These are phyloP conservation scores for Drosophila monieri DNA, from an alignment of 2,888 invertebrate species.

Conservation along the genomic window DNA sequence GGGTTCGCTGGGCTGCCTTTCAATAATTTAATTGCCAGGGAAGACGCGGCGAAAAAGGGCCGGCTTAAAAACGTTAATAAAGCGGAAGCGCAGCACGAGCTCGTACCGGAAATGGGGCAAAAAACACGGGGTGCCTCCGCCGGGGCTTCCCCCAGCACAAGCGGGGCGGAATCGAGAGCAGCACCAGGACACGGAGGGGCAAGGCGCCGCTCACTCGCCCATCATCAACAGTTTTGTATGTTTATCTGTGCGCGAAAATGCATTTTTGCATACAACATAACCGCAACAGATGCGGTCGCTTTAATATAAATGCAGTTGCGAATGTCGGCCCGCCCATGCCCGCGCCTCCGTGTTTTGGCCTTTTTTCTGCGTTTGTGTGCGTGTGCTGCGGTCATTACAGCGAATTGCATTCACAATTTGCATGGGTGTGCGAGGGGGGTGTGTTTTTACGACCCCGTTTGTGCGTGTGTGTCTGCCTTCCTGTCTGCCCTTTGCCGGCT, in stretches of 20 bases:
- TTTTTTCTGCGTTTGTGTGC: conserved; percentile 12
- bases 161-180: not conserved
- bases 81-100: conserved; percentile 66
- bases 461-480: conserved; percentile 9
- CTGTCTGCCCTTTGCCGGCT: conserved; percentile 7
- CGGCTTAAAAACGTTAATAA: conserved; percentile 66
- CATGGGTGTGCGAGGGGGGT: conserved; percentile 32
- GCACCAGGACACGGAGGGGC: not conserved
- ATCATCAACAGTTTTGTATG: conserved; percentile 56
- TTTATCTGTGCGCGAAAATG: conserved; percentile 80
- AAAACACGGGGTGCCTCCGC: conserved; percentile 27
- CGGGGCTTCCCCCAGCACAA: conserved; percentile 1
- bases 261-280: conserved; percentile 80
- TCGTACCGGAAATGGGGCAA: conserved; percentile 67
- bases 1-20: conserved; percentile 24
- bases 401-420: conserved; percentile 74
- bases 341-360: conserved; percentile 6
- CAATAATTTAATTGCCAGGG: conserved; percentile 65
- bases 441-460: conserved; percentile 63
- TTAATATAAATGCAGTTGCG: conserved; percentile 80
- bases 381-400: conserved; percentile 72
- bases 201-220: conserved; percentile 28
- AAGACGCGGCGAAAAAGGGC: conserved; percentile 24
- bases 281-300: conserved; percentile 80
- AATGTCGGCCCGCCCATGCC: conserved; percentile 52